Evolutionary conservation across 1,140 invertebrate genomes (phyloP).

Genomic region (Solen grandis): DNA sequence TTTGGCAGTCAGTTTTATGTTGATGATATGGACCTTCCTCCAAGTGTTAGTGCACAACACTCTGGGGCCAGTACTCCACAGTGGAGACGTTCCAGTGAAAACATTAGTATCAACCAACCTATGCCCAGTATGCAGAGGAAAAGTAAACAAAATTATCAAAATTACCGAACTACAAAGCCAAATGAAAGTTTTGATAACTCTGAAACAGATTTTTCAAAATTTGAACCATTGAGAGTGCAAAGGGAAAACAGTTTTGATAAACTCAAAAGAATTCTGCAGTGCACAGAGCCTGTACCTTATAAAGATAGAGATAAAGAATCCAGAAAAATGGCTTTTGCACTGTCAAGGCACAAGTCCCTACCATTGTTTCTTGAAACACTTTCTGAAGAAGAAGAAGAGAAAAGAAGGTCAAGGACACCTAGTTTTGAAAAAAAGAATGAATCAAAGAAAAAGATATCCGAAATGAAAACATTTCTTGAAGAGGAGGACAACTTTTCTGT

Average conservation of each 20-base stretch:
- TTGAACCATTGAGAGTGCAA: constrained; percentile 12
- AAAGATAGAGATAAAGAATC: constrained; percentile 35
- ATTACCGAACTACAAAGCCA: neutral
- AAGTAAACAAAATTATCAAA: neutral
- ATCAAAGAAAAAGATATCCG: neutral
- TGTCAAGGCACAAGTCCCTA: constrained; percentile 70
- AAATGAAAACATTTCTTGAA: constrained; percentile 35
- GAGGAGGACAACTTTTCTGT: constrained; percentile 21
- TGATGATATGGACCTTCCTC: constrained; percentile 45
- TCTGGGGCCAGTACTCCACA: constrained; percentile 43
- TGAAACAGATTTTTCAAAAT: neutral
- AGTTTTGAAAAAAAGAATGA: constrained; percentile 45
- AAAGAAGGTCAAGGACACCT: constrained; percentile 44
- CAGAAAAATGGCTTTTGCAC: constrained; percentile 67
- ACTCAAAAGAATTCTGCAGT: constrained; percentile 42
- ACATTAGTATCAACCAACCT: constrained; percentile 26
- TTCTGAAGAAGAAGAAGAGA: constrained; percentile 72
- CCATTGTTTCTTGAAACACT: constrained; percentile 74
- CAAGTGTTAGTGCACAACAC: constrained; percentile 53
- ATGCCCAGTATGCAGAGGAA: neutral
- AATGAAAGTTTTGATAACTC: constrained; percentile 10
- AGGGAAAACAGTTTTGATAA: constrained; percentile 55
- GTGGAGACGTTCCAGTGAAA: constrained; percentile 17
- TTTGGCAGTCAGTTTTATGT: constrained; percentile 25
- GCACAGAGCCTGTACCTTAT: neutral